Conservation (phyloP, 2,113 vertebrate genomes). For the Heterocephalus glaber region DNA sequence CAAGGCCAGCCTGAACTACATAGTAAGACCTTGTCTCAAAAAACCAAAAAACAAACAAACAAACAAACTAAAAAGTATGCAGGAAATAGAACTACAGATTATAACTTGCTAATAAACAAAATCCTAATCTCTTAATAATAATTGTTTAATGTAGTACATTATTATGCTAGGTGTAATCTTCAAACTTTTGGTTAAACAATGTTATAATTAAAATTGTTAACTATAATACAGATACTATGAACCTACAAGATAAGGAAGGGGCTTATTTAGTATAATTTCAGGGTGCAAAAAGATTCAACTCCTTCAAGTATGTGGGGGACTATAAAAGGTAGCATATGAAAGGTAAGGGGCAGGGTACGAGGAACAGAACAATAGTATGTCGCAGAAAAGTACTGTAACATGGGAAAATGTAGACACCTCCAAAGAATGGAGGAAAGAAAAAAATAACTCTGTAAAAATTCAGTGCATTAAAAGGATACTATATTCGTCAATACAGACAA, state of each 20-base stretch:
- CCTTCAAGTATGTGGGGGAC: not conserved
- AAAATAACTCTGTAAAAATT: slow-evolving; percentile 8
- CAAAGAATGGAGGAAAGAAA: not conserved
- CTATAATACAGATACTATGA: not conserved
- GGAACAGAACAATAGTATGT: not conserved
- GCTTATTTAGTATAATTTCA: not conserved
- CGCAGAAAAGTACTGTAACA: not conserved
- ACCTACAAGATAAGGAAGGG: slow-evolving; percentile 16
- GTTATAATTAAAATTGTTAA: not conserved
- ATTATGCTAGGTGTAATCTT: not conserved
- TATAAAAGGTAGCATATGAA: not conserved
- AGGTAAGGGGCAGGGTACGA: too few relatives aligned
- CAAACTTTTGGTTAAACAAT: not conserved
- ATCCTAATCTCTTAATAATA: not conserved
- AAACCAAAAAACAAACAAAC: too few relatives aligned
- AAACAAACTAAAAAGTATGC: too few relatives aligned
- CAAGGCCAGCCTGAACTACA: too few relatives aligned
- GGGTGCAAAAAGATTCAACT: not conserved
- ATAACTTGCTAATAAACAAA: slow-evolving; percentile 32
- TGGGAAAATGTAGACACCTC: not conserved
- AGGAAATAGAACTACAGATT: slow-evolving; percentile 21
- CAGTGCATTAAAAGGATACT: not conserved
- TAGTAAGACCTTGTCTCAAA: too few relatives aligned
- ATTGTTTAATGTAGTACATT: not conserved
- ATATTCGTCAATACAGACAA: not conserved